These are phyloP conservation scores for Catalaphyllia jardinei DNA, from an alignment of 64 coral and sea anemone genomes.

Conservation along the genomic window DNA sequence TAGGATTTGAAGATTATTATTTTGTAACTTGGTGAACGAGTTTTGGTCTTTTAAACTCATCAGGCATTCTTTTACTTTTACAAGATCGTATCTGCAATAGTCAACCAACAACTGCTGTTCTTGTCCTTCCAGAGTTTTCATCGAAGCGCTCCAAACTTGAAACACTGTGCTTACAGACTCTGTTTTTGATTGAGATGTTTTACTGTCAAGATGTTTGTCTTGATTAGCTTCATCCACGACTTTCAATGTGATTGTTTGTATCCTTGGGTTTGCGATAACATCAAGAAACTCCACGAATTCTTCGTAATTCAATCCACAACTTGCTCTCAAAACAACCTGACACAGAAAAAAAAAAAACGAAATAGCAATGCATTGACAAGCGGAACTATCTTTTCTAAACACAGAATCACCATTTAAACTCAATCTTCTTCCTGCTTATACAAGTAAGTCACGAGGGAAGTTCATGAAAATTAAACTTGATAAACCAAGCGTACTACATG, in stretches of 20 bases:
- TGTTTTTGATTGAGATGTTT: not conserved
- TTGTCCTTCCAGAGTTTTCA: not conserved
- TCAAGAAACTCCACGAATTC: conserved; percentile 70
- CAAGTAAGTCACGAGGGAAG: no score
- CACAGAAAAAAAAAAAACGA: not conserved
- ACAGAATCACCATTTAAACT: not conserved
- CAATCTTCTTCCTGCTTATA: no score
- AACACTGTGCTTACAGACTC: conserved; percentile 2
- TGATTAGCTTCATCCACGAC: no score
- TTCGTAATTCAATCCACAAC: conserved; percentile 66
- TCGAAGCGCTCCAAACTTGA: conserved; percentile 40
- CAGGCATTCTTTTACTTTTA: conserved; percentile 29
- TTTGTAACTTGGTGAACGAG: conserved; percentile 9
- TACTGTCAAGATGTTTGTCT: not conserved
- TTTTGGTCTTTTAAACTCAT: not conserved
- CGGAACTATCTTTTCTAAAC: not conserved
- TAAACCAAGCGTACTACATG: no score
- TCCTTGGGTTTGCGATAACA: conserved; percentile 44
- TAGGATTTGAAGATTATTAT: not conserved
- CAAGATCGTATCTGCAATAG: conserved; percentile 51
- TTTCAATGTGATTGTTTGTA: not conserved
- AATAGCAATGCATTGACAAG: not conserved
- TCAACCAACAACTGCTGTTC: not conserved
- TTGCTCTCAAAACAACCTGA: conserved; percentile 71
- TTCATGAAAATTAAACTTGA: no score